Base-by-base conservation (phyloP, 2,797 vertebrate species). In the Sandelia bainsii region DNA sequence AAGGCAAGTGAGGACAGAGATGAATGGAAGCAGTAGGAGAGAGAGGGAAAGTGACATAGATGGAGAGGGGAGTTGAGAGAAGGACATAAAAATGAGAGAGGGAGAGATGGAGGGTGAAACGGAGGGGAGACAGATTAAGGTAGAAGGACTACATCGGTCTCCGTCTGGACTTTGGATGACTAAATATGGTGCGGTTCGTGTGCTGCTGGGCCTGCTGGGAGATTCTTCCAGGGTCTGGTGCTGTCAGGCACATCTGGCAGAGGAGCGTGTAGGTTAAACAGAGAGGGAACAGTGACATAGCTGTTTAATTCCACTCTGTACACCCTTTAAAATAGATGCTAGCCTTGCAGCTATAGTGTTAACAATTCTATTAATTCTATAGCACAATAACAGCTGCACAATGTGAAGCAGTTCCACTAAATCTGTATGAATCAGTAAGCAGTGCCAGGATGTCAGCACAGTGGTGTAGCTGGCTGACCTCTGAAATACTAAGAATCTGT, bases 131-230 rank as follows among this genome's bases (percentile, higher is more conserved):
- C 79, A 77, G 86, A 90, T 85, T 82, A 86, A 87, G 82, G 69
- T 85, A 67, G 72, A 46, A 80, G 77, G 84, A 81, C 85, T 50
- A 76, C 77, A 45, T 48, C 44, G 84, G 75, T 80, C 76, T 82
- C 82, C 62, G 82, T 83, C 81, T 81, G 86, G 78, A 77, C 82
- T 80, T 62, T 66, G 62, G 65, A 91, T 93, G 89, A 92, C 93
- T 93, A 94, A 93, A 94, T 93, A 94, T 92, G 93, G 93, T 83
- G 83, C 58, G 72, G 83, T 66, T 80, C 75, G 62, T 46, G 83
- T 79, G 81, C 78, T 32, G 79, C 80, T 39, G 51, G 69, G 86
- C 82, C 82, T 80, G 85, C 79, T 73, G 80, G 78, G 83, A 86
- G 83, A 84, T 74, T 87, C 82, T 83, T 84, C 71, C 72, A 69